phyloP scores from a whole-genome alignment of 2,888 invertebrate species.

The Nemotelus pantherinus region DNA sequence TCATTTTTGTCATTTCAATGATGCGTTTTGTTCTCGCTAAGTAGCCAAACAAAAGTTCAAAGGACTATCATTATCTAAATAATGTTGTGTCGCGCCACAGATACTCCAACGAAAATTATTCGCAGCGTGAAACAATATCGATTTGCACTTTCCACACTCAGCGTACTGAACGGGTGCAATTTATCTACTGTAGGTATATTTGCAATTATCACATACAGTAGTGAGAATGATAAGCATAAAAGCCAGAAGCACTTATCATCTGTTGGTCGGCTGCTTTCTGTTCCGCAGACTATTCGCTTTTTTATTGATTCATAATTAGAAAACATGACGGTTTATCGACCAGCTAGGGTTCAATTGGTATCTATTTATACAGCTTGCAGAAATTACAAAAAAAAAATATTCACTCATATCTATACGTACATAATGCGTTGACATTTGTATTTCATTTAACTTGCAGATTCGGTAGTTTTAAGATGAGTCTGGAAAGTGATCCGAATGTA shows the following conservation, averaged over 20 bases:
- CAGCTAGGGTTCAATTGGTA: too few species aligned
- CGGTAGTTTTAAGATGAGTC: slow-evolving; percentile 52
- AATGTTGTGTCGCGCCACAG: slow-evolving; percentile 1
- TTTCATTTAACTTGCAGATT: slow-evolving; percentile 44
- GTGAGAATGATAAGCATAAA: slow-evolving; percentile 24
- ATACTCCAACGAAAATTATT: not conserved
- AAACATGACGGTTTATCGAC: too few species aligned
- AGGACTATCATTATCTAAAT: slow-evolving; percentile 18
- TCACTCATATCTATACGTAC: too few species aligned
- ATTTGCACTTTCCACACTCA: not conserved
- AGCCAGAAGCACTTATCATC: not conserved
- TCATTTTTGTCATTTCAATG: too few species aligned
- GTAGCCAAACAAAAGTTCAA: slow-evolving; percentile 9
- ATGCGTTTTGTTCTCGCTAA: too few species aligned
- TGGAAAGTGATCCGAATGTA: slow-evolving; percentile 51
- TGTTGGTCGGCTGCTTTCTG: slow-evolving; percentile 4
- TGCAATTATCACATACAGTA: not conserved
- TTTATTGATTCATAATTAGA: not conserved
- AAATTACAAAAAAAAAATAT: too few species aligned
- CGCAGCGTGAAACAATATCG: slow-evolving; percentile 24
- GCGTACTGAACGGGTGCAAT: slow-evolving; percentile 6
- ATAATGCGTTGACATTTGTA: too few species aligned
- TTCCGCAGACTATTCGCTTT: not conserved
- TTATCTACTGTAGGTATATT: slow-evolving; percentile 14
- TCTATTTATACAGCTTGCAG: too few species aligned